Evolutionary conservation across 2,888 invertebrate species (phyloP).

Genomic region (Quadroppia sp.): DNA sequence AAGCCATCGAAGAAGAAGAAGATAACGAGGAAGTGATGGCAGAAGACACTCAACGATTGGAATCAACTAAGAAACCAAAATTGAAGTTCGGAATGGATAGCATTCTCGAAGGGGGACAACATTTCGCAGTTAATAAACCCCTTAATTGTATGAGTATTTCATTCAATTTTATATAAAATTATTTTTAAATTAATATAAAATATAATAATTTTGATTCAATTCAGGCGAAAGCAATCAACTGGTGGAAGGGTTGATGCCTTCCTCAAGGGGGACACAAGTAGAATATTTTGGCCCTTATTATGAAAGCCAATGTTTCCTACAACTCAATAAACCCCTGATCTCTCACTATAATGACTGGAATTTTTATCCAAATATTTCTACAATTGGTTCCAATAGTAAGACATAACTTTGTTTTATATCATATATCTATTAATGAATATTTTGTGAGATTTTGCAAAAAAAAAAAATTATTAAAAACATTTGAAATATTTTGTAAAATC

Average conservation of each 20-base stretch:
- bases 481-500: not conserved
- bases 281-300: not conserved
- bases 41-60: not conserved
- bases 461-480: not conserved
- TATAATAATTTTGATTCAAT: too few relatives aligned
- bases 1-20: not conserved
- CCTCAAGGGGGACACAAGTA: not conserved
- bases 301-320: not conserved
- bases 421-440: not conserved
- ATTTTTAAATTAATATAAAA: too few relatives aligned
- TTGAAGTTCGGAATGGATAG: too few relatives aligned
- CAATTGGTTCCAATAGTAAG: not conserved
- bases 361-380: not conserved
- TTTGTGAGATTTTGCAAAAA: not conserved
- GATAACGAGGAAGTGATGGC: not conserved
- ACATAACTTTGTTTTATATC: not conserved
- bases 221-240: too few relatives aligned
- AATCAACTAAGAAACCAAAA: not conserved
- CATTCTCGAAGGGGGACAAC: too few relatives aligned
- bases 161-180: too few relatives aligned
- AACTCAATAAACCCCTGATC: not conserved
- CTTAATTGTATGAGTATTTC: too few relatives aligned
- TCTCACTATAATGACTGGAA: not conserved
- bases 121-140: too few relatives aligned
- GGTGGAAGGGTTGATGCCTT: not conserved